Evolutionary conservation across 2,797 vertebrate species (phyloP), one percentile per base, ranked within the genome.

Genomic region (Amblyraja radiata): DNA sequence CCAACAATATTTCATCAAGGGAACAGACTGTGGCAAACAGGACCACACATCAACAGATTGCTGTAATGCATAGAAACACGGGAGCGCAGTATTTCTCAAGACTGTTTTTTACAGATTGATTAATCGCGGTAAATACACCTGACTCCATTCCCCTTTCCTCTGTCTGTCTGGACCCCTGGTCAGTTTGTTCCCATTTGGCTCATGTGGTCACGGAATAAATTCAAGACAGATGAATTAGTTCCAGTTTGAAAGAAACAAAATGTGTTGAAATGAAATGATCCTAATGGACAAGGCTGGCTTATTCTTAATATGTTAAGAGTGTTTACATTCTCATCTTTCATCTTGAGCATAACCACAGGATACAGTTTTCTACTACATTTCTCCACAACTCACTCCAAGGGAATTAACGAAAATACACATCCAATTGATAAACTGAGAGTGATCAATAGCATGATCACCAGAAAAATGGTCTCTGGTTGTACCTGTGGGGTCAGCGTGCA

Each of bases 271-370:
- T 88, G 61, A 63, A 88, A 32, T 65, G 61, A 65, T 65, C n/a
- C 14, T 88, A 6, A 65, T 88, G 61, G 61, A 65, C 84, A 36
- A 65, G 63, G 61, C 14, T 88, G 18, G 63, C 1, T 88, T 88
- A 32, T 65, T 36, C n/a, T 68, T 68, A 68, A 88, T 32, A 8
- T 14, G 1, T 88, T 61, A 61, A 28, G 21, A 36, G 84, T 68
- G n/a, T 88, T 88, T 88, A 16, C 61, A 68, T 88, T 88, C n/a
- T 32, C 63, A 21, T 68, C 84, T 88, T 88, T 88, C n/a, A 88
- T 65, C 63, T 68, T 21, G 63, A 65, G n/a, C 68, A 16, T 88
- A 68, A 36, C 84, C n/a, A n/a, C 28, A 32, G 61, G 88, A 32
- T 9, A n/a, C 13, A 18, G 58, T 16, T 88, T 88, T 18, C 61